These are phyloP conservation scores for Sylvicola cinctus DNA, from an alignment of 2,888 invertebrate species.

Conservation along the genomic window DNA sequence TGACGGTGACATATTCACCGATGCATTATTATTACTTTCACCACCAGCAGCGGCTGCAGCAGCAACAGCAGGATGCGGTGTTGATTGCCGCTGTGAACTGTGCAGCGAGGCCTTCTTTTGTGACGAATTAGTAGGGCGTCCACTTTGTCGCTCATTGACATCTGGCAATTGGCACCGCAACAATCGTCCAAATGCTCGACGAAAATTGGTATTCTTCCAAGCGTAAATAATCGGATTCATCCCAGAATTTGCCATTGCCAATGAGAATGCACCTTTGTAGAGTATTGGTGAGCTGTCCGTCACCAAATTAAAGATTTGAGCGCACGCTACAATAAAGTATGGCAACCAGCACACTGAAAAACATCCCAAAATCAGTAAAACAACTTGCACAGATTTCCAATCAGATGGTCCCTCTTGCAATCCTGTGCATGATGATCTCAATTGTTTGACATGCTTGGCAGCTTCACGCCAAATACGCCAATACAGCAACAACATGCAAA, in stretches of 20 bases:
- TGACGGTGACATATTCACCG: no score
- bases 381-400: conserved; percentile 62
- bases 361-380: conserved; percentile 53
- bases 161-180: conserved; percentile 44
- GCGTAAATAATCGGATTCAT: conserved; percentile 69
- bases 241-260: conserved; percentile 62
- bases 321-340: conserved; percentile 46
- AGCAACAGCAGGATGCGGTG: no score
- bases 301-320: conserved; percentile 32
- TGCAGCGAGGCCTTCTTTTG: conserved; percentile 8
- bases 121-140: conserved; percentile 9
- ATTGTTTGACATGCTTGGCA: conserved; percentile 43
- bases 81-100: no score
- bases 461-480: conserved; percentile 63
- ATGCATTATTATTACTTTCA: no score
- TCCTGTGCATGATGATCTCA: conserved; percentile 36
- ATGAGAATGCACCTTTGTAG: conserved; percentile 42
- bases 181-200: conserved; percentile 46
- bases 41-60: no score
- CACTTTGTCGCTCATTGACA: no score
- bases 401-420: conserved; percentile 36
- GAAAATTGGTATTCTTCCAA: conserved; percentile 64
- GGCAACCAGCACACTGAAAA: conserved; percentile 69
- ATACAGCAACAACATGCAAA: conserved; percentile 53
- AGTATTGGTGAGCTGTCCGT: conserved; percentile 31